A percentile compares a stretch with the other conserved stretches of the same genome.
These are phyloP conservation scores for Tetropium fuscum DNA, from an alignment of 2,888 invertebrate genomes.

Conservation along the genomic window DNA sequence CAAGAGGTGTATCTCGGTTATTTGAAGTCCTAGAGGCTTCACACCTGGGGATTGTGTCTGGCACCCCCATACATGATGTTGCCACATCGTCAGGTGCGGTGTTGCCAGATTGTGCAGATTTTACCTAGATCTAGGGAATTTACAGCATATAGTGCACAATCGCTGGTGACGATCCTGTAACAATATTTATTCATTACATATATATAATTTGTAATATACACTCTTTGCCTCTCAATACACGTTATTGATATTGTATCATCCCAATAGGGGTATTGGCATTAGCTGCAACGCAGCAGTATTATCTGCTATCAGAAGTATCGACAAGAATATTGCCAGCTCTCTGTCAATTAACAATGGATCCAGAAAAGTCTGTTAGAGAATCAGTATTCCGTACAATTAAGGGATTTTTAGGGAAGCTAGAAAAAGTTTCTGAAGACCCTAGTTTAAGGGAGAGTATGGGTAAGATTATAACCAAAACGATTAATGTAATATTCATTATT, in stretches of 20 bases:
- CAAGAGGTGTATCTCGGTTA: too few relatives aligned
- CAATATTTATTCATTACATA: too few relatives aligned
- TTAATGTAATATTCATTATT: neutral
- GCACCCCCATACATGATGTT: too few relatives aligned
- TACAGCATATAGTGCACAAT: too few relatives aligned
- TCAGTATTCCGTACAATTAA: conserved; percentile 89
- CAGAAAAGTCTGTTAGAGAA: conserved; percentile 94
- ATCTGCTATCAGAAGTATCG: conserved; percentile 90
- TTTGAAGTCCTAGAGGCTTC: too few relatives aligned
- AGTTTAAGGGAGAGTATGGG: conserved; percentile 94
- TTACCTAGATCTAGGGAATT: too few relatives aligned
- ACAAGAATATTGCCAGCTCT: conserved; percentile 91
- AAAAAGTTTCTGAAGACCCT: conserved; percentile 96
- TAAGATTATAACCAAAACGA: conserved; percentile 60
- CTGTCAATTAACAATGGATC: conserved; percentile 92
- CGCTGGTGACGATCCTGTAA: too few relatives aligned
- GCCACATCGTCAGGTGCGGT: too few relatives aligned
- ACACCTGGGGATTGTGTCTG: too few relatives aligned
- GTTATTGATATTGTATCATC: conserved; percentile 57
- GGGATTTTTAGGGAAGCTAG: conserved; percentile 92
- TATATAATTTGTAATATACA: too few relatives aligned
- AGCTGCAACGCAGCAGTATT: conserved; percentile 97
- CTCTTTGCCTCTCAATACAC: too few relatives aligned
- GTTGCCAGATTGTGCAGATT: too few relatives aligned
- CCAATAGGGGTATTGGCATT: conserved; percentile 87